Conservation (phyloP, 2,113 vertebrate genomes). For the Oenanthe melanoleuca region DNA sequence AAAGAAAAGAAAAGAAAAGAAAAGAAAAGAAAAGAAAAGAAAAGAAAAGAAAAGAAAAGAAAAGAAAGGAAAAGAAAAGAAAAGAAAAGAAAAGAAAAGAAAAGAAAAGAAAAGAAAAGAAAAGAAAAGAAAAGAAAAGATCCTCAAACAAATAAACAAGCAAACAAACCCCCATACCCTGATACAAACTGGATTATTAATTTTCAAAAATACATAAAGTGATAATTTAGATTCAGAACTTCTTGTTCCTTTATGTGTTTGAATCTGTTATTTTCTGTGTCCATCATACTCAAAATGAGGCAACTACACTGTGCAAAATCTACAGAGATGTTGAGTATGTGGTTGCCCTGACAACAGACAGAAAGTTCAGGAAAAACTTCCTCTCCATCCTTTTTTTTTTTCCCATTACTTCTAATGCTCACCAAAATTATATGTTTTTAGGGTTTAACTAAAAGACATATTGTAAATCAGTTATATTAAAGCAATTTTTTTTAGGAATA, state of each 20-base stretch:
- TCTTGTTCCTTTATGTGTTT: neutral
- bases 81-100: too few species aligned
- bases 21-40: too few species aligned
- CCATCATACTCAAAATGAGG: neutral
- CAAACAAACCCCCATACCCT: accelerated
- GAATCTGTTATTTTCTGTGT: neutral
- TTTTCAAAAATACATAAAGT: neutral
- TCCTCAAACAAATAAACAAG: neutral
- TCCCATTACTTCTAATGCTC: neutral
- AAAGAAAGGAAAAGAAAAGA: too few species aligned
- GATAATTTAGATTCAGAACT: neutral
- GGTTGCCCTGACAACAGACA: slow-evolving; percentile 46
- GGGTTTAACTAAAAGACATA: neutral
- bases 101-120: too few species aligned
- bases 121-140: neutral
- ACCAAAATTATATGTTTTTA: neutral
- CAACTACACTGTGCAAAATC: neutral
- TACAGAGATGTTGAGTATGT: neutral
- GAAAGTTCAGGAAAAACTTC: slow-evolving; percentile 32
- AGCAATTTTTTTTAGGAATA: neutral
- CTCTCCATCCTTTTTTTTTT: neutral
- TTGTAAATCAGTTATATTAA: neutral
- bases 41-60: too few species aligned
- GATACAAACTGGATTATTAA: neutral
- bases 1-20: too few species aligned